Evolutionary conservation across 1,140 invertebrate species (phyloP), one percentile per base, ranked within the genome.

Genomic region (Laupala kohalensis): DNA sequence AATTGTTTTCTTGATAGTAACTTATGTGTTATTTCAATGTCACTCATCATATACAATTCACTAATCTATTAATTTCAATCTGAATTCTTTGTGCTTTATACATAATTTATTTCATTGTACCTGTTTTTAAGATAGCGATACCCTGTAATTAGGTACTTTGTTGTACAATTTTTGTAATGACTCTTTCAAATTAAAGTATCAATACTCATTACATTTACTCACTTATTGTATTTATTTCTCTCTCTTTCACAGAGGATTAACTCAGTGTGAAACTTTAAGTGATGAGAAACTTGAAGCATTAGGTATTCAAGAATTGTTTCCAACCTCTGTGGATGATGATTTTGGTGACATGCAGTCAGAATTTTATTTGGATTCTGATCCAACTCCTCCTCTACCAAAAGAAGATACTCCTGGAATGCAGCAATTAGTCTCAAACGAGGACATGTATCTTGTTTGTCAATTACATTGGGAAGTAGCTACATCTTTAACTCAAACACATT

Each of bases 221-320:
- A n/a, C n/a, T n/a, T n/a, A n/a, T n/a, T n/a, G 64, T 27, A 5
- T 69, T 37, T 69, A 0, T 53, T 53, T 53, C 37, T n/a, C 4
- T 53, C 1, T 53, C 37, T 13, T 53, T 23, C 66, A 2, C 25
- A 73, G 77, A 75, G 25, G 71, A 71, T 37, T 73, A 74, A 69
- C 66, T 69, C 84, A 85, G 76, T 86, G 85, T 68, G 84, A 86
- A 73, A 82, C 83, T 28, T 81, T 87, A 77, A 86, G 88, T 6
- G 93, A 96, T 74, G 92, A 95, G 64, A 87, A 92, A 73, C 84
- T 88, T 72, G 85, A 88, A 0, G 81, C 87, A 64, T 77, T 84
- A 26, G 92, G 95, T 76, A 86, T 96, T 12, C 80, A 82, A 69
- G 79, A 87, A 77, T 82, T 90, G 73, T 97, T 97, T 76, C 94